Evolutionary conservation across 2,113 vertebrate genomes (phyloP), one percentile per base, ranked within the genome.

Genomic region (Coturnix japonica): DNA sequence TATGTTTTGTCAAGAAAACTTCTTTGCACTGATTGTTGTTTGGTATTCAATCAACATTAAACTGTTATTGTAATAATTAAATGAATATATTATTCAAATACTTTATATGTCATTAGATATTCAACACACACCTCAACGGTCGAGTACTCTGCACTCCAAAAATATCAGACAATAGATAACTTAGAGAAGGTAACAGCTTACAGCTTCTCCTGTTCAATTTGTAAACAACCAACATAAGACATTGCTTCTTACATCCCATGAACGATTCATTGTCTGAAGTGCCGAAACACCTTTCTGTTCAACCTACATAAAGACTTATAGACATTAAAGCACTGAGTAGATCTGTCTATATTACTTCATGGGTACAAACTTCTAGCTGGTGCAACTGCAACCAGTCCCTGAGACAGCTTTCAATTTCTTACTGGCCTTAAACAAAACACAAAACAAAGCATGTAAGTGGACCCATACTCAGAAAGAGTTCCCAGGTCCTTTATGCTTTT

Each of bases 161-260:
- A 71, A 28, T 13, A 73, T 17, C 31, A 77, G 9, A 49, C 25
- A 83, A 67, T 2, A 35, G 46, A 46, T 16, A 53, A 39, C 14
- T 70, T 5, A 1, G 1, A 67, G 43, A 13, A 26, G 53, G 6
- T 28, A 73, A 69, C 0, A 3, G 14, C 9, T 25, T 49, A 33
- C 37, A 23, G 13, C 17, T 70, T 51, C 19, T 37, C 33, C 33
- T 37, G 17, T 19, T 17, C 46, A 51, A 20, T 21, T 20, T 37
- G 18, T 26, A 35, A 51, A 51, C 47, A 70, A 37, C 17, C 26
- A 20, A 18, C 9, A 3, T 37, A 37, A 51, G 46, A 70, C 25
- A 70, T 7, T 61, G 60, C 35, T 23, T 46, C 25, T 51, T 20
- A 70, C 33, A 30, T 37, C 33, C 17, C 17, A 9, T 13, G 11